Percentiles rank a stretch among this genome's conserved stretches.
Evolutionary conservation across 2,113 vertebrate genomes (phyloP).

Genomic region (Lichenostomus cassidix): DNA sequence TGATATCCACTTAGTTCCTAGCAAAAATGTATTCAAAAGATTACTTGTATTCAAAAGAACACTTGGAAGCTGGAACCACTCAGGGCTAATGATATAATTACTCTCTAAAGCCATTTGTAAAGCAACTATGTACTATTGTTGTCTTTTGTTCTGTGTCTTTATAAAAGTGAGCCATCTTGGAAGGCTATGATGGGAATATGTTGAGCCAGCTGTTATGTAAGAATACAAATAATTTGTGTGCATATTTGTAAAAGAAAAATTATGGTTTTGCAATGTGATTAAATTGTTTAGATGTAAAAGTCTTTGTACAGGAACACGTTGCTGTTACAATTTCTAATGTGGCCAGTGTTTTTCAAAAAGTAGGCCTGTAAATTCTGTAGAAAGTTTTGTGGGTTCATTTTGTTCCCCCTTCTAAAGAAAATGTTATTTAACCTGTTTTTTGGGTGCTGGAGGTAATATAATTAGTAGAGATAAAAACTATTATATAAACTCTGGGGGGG

Average conservation of each 20-base stretch:
- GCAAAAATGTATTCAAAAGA: slow-evolving; percentile 23
- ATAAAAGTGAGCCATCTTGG: not conserved
- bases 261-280: not conserved
- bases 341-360: not conserved
- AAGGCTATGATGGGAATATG: not conserved
- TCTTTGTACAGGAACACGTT: not conserved
- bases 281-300: not conserved
- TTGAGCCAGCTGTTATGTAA: not conserved
- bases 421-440: not conserved
- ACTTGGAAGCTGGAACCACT: slow-evolving; percentile 26
- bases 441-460: not conserved
- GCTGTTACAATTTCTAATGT: not conserved
- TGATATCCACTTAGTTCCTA: not conserved
- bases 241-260: not conserved
- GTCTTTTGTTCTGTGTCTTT: slow-evolving; percentile 6
- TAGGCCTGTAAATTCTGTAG: not conserved
- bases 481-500: not conserved
- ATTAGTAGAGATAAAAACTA: not conserved
- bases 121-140: slow-evolving; percentile 37
- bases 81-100: slow-evolving; percentile 36
- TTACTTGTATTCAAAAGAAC: slow-evolving; percentile 5
- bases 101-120: slow-evolving; percentile 4
- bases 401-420: not conserved
- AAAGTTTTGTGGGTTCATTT: not conserved
- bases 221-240: not conserved